phyloP scores from a whole-genome alignment of 2,888 invertebrate genomes.

The Anodontia alba region DNA sequence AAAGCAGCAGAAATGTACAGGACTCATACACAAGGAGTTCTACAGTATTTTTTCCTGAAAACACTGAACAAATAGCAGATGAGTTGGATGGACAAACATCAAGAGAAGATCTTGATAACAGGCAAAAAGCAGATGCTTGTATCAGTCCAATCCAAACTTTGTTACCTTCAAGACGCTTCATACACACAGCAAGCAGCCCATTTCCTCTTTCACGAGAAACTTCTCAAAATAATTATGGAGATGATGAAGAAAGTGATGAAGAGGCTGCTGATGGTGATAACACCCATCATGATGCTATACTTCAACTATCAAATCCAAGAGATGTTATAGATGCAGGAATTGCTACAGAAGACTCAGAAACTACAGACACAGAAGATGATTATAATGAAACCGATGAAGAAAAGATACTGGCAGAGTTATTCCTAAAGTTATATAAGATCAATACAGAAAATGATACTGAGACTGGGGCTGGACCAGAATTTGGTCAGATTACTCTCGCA shows the following conservation, averaged over 20 bases:
- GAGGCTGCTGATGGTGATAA: neutral
- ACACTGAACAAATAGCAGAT: neutral
- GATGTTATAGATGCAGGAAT: neutral
- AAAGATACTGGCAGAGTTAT: neutral
- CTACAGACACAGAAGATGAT: neutral
- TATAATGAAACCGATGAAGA: neutral
- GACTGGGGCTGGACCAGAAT: neutral
- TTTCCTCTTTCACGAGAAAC: neutral
- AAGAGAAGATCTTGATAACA: too few species aligned
- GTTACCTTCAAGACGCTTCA: neutral
- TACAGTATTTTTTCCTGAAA: neutral
- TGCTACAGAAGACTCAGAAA: neutral
- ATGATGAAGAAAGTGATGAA: conserved; percentile 14
- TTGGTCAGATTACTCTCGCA: conserved; percentile 25
- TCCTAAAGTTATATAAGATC: neutral
- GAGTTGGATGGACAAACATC: neutral
- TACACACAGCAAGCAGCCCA: conserved; percentile 7
- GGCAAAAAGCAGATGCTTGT: neutral
- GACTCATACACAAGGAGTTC: neutral
- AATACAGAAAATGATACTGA: conserved; percentile 11
- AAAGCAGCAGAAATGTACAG: neutral
- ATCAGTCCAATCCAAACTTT: neutral
- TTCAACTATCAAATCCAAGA: neutral
- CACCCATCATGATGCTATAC: neutral
- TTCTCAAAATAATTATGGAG: neutral